A percentile compares a stretch with the other conserved stretches of the same genome.
phyloP scores from a whole-genome alignment of 30 jellyfish, hydroid and myxozoan species.

The Phacellophora camtschatica region DNA sequence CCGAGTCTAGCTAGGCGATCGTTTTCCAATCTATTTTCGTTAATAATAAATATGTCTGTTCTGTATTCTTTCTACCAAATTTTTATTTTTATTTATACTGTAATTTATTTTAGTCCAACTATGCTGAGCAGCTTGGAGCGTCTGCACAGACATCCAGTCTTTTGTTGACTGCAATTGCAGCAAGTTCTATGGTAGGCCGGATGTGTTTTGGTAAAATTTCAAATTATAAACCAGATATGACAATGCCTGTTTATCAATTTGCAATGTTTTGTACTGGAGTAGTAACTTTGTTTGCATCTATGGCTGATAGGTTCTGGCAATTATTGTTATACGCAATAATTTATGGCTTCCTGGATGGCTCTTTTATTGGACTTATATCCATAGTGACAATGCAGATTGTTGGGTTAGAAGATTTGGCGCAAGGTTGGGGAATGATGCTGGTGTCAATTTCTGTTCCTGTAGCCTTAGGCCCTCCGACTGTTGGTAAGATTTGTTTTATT shows the following conservation, averaged over 20 bases:
- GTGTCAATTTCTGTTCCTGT: conserved; percentile 79
- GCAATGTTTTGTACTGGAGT: conserved; percentile 85
- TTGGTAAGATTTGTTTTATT: conserved; percentile 57
- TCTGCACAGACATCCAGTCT: conserved; percentile 61
- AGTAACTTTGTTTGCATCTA: conserved; percentile 50
- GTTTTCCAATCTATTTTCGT: too few species aligned
- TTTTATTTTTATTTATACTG: not conserved
- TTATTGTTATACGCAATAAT: conserved; percentile 63
- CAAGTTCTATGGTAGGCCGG: conserved; percentile 82
- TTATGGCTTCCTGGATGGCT: conserved; percentile 94
- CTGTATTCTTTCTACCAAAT: too few species aligned
- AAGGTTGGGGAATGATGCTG: conserved; percentile 91
- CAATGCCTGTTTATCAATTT: conserved; percentile 66
- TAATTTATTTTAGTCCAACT: conserved; percentile 51
- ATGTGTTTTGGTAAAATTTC: conserved; percentile 74
- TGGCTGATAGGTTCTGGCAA: conserved; percentile 74
- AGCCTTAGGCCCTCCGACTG: conserved; percentile 94
- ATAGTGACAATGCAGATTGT: conserved; percentile 84
- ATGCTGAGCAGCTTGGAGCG: conserved; percentile 77
- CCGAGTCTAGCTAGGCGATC: too few species aligned
- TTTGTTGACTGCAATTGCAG: conserved; percentile 65
- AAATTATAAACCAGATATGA: conserved; percentile 32
- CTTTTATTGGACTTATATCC: conserved; percentile 88
- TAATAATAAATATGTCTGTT: too few species aligned
- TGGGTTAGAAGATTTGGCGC: conserved; percentile 76